Conservation (phyloP, 92 coral and sea anemone genomes). For the Ricordea florida region DNA sequence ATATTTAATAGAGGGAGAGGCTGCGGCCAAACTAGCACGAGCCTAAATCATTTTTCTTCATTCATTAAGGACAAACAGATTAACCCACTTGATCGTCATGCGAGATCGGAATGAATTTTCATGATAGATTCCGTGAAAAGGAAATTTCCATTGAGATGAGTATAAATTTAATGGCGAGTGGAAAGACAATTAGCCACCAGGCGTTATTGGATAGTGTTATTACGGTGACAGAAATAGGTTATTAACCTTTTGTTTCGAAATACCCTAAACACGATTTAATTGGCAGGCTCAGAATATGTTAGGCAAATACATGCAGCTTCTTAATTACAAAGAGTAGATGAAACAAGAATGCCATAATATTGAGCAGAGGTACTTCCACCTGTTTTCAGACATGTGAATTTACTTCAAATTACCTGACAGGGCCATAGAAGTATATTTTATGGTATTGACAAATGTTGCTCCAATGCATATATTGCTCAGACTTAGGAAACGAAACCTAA, state of each 20-base stretch:
- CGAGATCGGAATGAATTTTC: conserved; percentile 12
- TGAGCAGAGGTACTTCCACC: conserved; percentile 58
- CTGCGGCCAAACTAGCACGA: conserved; percentile 41
- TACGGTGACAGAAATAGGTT: conserved; percentile 74
- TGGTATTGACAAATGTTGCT: conserved; percentile 25
- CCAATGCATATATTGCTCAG: not conserved
- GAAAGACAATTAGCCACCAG: conserved; percentile 63
- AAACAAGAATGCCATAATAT: conserved; percentile 47
- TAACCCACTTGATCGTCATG: conserved; percentile 20
- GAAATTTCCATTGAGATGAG: conserved; percentile 31
- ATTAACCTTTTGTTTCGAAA: conserved; percentile 75
- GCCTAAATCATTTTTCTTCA: conserved; percentile 16
- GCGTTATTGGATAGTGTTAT: conserved; percentile 62
- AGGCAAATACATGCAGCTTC: conserved; percentile 50
- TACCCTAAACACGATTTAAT: conserved; percentile 86
- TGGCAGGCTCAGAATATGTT: conserved; percentile 81
- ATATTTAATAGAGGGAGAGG: conserved; percentile 35
- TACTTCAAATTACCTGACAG: conserved; percentile 36
- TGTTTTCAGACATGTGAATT: conserved; percentile 46
- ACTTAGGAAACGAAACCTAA: too few relatives aligned
- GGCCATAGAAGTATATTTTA: not conserved
- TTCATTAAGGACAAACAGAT: conserved; percentile 11
- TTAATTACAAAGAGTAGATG: conserved; percentile 79
- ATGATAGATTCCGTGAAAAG: conserved; percentile 32
- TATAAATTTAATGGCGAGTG: conserved; percentile 45